Percentiles rank a stretch among this genome's conserved stretches.
Evolutionary conservation across 64 coral and sea anemone genomes (phyloP).

Genomic region (Actinia tenebrosa): DNA sequence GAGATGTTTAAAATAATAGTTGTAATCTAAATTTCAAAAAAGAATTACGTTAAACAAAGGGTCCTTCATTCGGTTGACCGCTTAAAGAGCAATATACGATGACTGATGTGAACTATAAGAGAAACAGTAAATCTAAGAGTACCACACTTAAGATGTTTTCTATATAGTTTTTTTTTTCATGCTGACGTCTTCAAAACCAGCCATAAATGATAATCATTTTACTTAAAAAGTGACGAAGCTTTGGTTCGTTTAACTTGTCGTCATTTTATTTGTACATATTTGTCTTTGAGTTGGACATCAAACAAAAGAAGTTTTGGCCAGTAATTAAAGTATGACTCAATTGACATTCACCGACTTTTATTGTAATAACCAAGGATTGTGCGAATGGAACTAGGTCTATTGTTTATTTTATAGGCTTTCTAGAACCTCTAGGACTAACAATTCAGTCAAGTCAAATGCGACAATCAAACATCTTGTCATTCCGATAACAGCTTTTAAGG

Average conservation of each 20-base stretch:
- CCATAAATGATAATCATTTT: background rate
- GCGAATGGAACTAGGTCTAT: background rate
- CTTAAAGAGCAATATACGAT: background rate
- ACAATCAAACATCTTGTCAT: background rate
- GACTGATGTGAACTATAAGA: background rate
- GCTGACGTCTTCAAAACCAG: background rate
- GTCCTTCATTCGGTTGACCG: background rate
- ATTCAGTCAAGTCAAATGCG: background rate
- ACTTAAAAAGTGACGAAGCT: background rate
- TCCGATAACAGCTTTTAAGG: constrained; percentile 3
- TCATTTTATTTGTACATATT: background rate
- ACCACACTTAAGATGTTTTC: too few species aligned
- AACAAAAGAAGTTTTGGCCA: background rate
- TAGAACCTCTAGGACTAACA: background rate
- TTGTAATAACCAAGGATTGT: background rate
- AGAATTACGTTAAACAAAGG: constrained; percentile 12
- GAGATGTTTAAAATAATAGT: background rate
- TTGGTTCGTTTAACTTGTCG: background rate
- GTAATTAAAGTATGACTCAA: background rate
- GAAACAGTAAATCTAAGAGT: background rate
- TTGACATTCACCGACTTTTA: background rate
- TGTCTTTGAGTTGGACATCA: background rate
- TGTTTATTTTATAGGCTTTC: background rate
- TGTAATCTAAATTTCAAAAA: background rate
- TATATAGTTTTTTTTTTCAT: too few species aligned